Conservation (phyloP, 2,797 vertebrate genomes). For the Phataginus tricuspis region DNA sequence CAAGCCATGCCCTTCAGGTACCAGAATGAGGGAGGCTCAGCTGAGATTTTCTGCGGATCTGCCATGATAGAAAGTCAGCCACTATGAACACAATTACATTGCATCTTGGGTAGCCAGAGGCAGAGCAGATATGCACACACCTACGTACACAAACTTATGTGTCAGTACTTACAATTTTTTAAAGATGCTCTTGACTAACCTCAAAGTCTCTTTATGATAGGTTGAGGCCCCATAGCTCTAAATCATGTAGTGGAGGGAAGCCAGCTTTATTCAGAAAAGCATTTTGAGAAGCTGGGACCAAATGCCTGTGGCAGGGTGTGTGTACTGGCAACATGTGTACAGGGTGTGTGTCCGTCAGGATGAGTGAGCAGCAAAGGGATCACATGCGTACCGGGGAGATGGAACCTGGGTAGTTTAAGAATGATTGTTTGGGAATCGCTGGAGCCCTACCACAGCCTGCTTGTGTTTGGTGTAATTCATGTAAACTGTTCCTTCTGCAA, state of each 20-base stretch:
- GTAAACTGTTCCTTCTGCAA: not conserved
- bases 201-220: not conserved
- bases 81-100: not conserved
- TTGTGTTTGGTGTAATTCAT: not conserved
- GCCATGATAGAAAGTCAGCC: not conserved
- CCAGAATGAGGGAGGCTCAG: not conserved
- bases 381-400: not conserved
- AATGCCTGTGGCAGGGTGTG: not conserved
- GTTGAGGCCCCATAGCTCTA: not conserved
- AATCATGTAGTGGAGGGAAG: not conserved
- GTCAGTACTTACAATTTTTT: not conserved
- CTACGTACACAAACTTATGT: rapidly evolving
- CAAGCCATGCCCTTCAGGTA: not conserved
- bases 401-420: not conserved
- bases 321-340: not conserved
- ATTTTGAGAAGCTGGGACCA: not conserved
- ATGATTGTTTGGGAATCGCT: not conserved
- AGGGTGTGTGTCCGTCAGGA: not conserved
- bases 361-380: not conserved
- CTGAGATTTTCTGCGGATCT: not conserved
- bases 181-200: not conserved
- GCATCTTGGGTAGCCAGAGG: not conserved
- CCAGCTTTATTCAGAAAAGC: not conserved
- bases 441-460: not conserved
- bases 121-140: not conserved